Conservation (phyloP, 1,140 invertebrate genomes). For the Eumeta japonica region DNA sequence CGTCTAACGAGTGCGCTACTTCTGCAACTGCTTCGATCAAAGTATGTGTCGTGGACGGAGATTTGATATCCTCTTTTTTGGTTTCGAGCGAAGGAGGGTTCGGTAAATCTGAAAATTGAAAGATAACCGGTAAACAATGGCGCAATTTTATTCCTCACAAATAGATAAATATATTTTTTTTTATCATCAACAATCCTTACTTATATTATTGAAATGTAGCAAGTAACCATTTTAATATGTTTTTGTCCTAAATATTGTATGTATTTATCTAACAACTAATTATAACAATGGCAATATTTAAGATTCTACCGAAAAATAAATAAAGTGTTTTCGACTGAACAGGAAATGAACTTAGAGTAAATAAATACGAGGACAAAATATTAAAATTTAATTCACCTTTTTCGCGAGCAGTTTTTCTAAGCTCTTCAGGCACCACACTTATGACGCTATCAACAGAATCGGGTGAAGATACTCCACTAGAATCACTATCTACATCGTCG, state of each 20-base stretch:
- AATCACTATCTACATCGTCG: slow-evolving; percentile 87
- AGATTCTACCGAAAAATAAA: too few relatives aligned
- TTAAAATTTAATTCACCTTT: slow-evolving; percentile 35
- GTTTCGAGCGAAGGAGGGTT: slow-evolving; percentile 18
- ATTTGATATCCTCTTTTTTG: slow-evolving; percentile 29
- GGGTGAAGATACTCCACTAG: slow-evolving; percentile 80
- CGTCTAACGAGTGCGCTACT: slow-evolving; percentile 66
- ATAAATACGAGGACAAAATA: too few relatives aligned
- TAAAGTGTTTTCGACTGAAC: too few relatives aligned
- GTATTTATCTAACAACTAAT: too few relatives aligned
- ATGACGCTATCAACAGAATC: slow-evolving; percentile 85
- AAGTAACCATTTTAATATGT: too few relatives aligned
- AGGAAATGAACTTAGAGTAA: too few relatives aligned
- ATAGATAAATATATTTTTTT: too few relatives aligned
- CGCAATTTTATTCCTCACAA: too few relatives aligned
- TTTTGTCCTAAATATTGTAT: too few relatives aligned
- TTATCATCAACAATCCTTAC: too few relatives aligned
- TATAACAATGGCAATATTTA: too few relatives aligned
- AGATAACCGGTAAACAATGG: slow-evolving; percentile 6
- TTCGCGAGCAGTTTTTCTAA: slow-evolving; percentile 42
- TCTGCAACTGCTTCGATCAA: slow-evolving; percentile 66
- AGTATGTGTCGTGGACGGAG: slow-evolving; percentile 22
- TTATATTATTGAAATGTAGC: too few relatives aligned
- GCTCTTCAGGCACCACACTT: slow-evolving; percentile 60
- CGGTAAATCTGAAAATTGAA: slow-evolving; percentile 26